Conservation (phyloP, 2,797 vertebrate species). For the Rhabdophis nuchalis region DNA sequence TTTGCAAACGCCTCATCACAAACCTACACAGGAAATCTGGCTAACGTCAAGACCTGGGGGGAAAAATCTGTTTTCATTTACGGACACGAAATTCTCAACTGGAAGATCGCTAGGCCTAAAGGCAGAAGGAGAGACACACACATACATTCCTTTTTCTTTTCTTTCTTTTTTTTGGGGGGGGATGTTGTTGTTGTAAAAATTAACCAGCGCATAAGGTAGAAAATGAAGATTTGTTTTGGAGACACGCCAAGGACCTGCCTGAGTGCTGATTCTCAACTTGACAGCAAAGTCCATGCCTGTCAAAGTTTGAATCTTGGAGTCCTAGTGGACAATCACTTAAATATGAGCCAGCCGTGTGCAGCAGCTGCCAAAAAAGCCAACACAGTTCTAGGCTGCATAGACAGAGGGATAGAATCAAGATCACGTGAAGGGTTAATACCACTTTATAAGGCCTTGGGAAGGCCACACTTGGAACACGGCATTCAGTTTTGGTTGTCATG, state of each 20-base stretch:
- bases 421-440: too few relatives aligned
- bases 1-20: conserved; percentile 31
- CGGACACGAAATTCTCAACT: conserved; percentile 42
- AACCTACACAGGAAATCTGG: conserved; percentile 41
- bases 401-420: too few relatives aligned
- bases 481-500: too few relatives aligned
- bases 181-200: conserved; percentile 29
- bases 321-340: too few relatives aligned
- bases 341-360: too few relatives aligned
- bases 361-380: too few relatives aligned
- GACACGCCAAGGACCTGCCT: neutral
- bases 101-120: conserved; percentile 51
- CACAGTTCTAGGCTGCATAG: too few relatives aligned
- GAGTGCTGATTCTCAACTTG: neutral
- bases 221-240: conserved; percentile 44
- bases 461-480: too few relatives aligned
- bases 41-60: conserved; percentile 17
- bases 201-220: conserved; percentile 26
- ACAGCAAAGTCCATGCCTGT: neutral
- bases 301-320: neutral
- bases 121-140: conserved; percentile 24
- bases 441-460: too few relatives aligned
- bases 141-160: neutral
- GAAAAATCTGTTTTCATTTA: conserved; percentile 68
- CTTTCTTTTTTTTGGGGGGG: neutral